Evolutionary conservation across 2,888 invertebrate genomes (phyloP), one percentile per base, ranked within the genome.

Genomic region (Hirtodrosophila trivittata): DNA sequence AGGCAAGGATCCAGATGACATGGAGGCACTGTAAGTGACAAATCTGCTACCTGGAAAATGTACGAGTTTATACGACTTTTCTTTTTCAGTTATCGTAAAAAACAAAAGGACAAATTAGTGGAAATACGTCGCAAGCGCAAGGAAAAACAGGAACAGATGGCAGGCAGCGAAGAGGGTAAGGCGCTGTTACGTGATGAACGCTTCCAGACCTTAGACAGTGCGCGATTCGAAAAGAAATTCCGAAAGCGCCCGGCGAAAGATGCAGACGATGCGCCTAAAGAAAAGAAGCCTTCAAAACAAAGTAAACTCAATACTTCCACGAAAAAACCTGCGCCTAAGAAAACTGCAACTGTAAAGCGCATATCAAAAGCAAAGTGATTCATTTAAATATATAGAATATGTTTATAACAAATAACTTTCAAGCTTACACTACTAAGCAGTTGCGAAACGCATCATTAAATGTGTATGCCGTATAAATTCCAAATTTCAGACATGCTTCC

Each of bases 1-100:
- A 64, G 97, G 97, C 2, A 93, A 94, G 62, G 95, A 96, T 91
- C 95, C 96, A 0, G 95, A 95, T 49, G 92, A 94, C 87, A 95
- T 95, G 92, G 95, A 95, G 87, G 92, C 91, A 14, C 91, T 93
- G 93, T 93, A 78, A 91, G 82, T 58, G 5, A 3, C 2, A 3
- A 33, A 30, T 16, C 3, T 13, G 1, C 3, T 0, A 1, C 10
- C 0, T 39, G 1, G 1, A 33, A 35, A 10, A 3, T n/a, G n/a
- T n/a, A 1, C 1, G 3, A 21, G 18, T 7, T 9, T 3, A 0
- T 7, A 35, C n/a, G 9, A 6, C 0, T 21, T 9, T 37, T 3
- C 7, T 5, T 9, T 4, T 26, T 2, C 52, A 90, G 90, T 9
- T 91, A 86, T 49, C 86, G 85, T 6, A 89, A 87, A 46, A 87